Base-by-base conservation (phyloP, 2,888 invertebrate genomes). In the Callosobruchus maculatus region DNA sequence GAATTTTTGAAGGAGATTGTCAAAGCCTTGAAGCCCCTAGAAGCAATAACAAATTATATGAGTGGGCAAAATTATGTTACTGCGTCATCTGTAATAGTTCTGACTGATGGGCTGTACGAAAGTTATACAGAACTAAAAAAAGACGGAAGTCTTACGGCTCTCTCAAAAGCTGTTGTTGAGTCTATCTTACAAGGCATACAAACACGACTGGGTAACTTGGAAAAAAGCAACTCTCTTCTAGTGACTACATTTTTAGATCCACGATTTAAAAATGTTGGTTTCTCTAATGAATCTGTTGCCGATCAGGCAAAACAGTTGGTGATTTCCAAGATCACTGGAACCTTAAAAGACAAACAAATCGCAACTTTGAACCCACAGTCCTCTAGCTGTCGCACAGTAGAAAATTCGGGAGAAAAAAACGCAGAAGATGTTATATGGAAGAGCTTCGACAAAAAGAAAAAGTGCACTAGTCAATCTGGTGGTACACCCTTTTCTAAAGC, bases 51-150 rank as follows among this genome's bases (percentile, higher is more conserved):
- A 66, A 77, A 77, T 49, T 26, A 72, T 30, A 75, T 79, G 66
- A 79, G 79, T 70, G 79, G 75, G 4, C 76, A 81, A 78, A 77
- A 79, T 20, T 79, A 79, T 75, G 26, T 78, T 9, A 77, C 78
- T 21, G 77, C 76, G 21, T 80, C 80, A 18, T 73, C 69, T n/a
- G 72, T 73, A 31, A 71, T 75, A 68, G 66, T 76, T 70, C 67
- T 75, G 20, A 75, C 72, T 22, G 72, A 76, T 71, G 74, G 74
- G 21, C 73, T 76, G 7, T n/a, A 26, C 13, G 49, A 68, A 30
- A 73, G 71, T 20, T 77, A 72, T 71, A 71, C 31, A 73, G 72
- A 69, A 69, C 74, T 74, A 21, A 72, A 76, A 30, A 72, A 71
- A 68, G n/a, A n/a, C n/a, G n/a, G n/a, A 71, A n/a, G 22, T 31